Evolutionary conservation across 2,888 invertebrate genomes (phyloP).

Genomic region (Nebria salina): DNA sequence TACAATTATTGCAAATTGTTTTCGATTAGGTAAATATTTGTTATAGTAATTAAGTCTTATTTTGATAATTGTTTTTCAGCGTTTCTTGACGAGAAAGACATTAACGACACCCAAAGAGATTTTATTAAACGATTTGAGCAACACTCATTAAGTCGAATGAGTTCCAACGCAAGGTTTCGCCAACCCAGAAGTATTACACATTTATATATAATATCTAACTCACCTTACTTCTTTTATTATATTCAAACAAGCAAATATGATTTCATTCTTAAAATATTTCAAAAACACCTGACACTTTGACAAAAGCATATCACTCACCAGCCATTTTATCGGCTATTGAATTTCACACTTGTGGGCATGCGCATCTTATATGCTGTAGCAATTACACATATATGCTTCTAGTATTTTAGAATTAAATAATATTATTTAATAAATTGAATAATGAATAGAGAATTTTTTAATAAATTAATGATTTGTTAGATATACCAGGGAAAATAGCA

Average conservation of each 20-base stretch:
- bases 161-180: constrained; percentile 53
- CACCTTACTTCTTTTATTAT: no score
- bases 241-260: neutral
- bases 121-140: constrained; percentile 73
- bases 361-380: no score
- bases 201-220: neutral
- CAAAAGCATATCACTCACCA: no score
- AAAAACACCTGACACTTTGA: no score
- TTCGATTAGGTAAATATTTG: constrained; percentile 65
- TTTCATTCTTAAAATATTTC: neutral
- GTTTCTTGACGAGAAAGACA: constrained; percentile 68
- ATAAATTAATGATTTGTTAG: constrained; percentile 50
- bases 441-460: no score
- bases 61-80: constrained; percentile 60
- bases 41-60: neutral
- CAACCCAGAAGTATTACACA: constrained; percentile 52
- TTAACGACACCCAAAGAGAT: constrained; percentile 68
- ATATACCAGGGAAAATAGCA: constrained; percentile 58
- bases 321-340: no score
- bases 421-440: no score
- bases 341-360: no score
- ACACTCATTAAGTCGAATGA: constrained; percentile 56
- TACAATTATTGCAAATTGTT: constrained; percentile 71
- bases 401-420: no score
- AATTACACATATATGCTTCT: no score